Conservation (phyloP, 53 echinoderm and acorn worm species). For the Stichopus horrens region DNA sequence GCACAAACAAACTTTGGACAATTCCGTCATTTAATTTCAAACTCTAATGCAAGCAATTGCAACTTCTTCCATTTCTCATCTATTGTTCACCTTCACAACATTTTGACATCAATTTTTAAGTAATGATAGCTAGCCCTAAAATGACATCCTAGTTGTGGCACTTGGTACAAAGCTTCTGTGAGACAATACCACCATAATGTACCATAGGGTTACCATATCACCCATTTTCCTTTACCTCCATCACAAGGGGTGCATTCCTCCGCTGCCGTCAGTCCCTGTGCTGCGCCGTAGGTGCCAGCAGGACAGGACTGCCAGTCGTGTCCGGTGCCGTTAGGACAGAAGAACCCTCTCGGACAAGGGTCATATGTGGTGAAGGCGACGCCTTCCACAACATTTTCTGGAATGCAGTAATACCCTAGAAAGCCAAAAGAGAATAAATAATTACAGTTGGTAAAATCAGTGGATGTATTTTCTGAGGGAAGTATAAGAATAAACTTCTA, state of each 20-base stretch:
- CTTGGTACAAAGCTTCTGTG: too few relatives aligned
- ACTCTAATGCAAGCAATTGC: too few relatives aligned
- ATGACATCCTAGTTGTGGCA: too few relatives aligned
- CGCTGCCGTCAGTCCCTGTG: conserved; percentile 69
- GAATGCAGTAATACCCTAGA: conserved; percentile 91
- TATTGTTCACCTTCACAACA: too few relatives aligned
- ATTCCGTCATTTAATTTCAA: too few relatives aligned
- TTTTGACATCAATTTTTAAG: too few relatives aligned
- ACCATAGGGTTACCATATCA: background rate
- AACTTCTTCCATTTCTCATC: too few relatives aligned
- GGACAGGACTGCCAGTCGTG: conserved; percentile 99
- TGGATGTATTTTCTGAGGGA: too few relatives aligned
- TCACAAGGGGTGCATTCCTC: conserved; percentile 93
- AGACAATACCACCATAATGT: too few relatives aligned
- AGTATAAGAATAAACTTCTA: too few relatives aligned
- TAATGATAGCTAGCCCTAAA: too few relatives aligned
- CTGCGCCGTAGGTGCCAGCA: conserved; percentile 77
- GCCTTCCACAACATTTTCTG: conserved; percentile 76
- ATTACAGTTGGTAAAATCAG: background rate
- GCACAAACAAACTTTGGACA: too few relatives aligned
- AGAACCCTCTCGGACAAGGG: conserved; percentile 82
- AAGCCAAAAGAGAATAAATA: background rate
- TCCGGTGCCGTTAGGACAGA: conserved; percentile 95
- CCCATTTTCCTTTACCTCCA: conserved; percentile 50
- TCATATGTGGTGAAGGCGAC: conserved; percentile 67